Evolutionary conservation across 1,140 invertebrate genomes (phyloP), one percentile per base, ranked within the genome.

Genomic region (Drosophila punjabiensis): DNA sequence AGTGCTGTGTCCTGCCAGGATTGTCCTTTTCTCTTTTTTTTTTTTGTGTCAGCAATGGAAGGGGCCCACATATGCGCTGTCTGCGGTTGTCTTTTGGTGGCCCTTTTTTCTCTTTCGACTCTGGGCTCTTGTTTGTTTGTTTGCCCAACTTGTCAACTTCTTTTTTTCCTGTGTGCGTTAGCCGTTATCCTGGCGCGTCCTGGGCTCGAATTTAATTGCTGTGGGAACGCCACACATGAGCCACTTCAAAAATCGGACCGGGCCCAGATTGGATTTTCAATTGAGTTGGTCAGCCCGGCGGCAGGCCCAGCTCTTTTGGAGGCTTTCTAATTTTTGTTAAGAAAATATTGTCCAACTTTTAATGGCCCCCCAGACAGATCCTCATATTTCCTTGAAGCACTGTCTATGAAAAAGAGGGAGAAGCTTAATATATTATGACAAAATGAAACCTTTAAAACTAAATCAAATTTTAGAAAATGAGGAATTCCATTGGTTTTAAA

Each of bases 151-250:
- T 88, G 85, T 90, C 85, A 88, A 85, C 86, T 82, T 78, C 56
- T 73, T 63, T 65, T 65, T 64, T 45, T 37, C 55, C 43, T 56
- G 50, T 83, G 24, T 76, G 77, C 78, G 74, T 85, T 39, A 37
- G 55, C 53, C 55, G 55, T 39, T 88, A 85, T 84, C 78, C 86
- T 76, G 79, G 53, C 70, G 53, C 76, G 68, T 85, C 70, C 86
- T 85, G 85, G 88, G 81, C 78, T 76, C 70, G 65, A 85, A 85
- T 89, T 89, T 89, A 89, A 89, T 89, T 89, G 85, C 85, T 89
- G 85, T 89, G 85, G 85, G 85, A 89, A 89, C 85, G 83, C 86
- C 75, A 75, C 85, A 89, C 69, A 85, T 89, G 85, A 89, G 86
- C 75, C 85, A 89, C 85, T 89, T 66, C 60, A 82, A 67, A 71